Percentiles rank a stretch among this genome's conserved stretches.
Conservation (phyloP, 2,113 vertebrate species). For the Gavia stellata region DNA sequence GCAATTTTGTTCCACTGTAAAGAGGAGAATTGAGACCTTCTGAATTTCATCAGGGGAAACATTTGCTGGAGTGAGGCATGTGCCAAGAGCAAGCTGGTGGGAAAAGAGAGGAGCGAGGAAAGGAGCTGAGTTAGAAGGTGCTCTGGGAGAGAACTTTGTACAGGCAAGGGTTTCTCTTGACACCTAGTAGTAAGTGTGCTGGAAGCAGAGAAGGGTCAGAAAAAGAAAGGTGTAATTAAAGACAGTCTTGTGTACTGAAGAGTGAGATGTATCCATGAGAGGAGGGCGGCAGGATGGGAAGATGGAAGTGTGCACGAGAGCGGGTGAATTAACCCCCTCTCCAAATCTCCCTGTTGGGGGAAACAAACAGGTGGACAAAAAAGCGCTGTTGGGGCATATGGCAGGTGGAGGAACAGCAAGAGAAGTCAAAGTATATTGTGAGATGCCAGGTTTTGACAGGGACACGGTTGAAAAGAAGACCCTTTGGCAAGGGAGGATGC, state of each 20-base stretch:
- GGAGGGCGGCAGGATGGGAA: background rate
- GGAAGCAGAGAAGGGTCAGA: background rate
- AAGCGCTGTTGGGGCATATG: background rate
- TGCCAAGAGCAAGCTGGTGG: slow-evolving; percentile 14
- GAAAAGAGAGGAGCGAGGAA: background rate
- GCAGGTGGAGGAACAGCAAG: background rate
- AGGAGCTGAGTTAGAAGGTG: background rate
- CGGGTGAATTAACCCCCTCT: background rate
- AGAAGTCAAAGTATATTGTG: background rate
- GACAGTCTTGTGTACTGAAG: background rate
- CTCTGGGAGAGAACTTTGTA: background rate
- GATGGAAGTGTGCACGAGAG: background rate
- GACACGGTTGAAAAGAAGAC: background rate
- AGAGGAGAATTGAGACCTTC: background rate
- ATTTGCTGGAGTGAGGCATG: background rate
- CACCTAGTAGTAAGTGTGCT: background rate
- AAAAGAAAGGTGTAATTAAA: background rate
- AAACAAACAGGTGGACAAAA: background rate
- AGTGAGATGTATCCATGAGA: background rate
- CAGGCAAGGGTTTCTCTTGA: background rate
- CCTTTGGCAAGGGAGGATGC: background rate
- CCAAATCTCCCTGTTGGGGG: background rate
- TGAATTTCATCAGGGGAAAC: background rate
- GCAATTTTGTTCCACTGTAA: background rate
- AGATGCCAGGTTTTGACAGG: no score